Evolutionary conservation across 2,888 invertebrate genomes (phyloP).

Genomic region (Nowickia ferox): DNA sequence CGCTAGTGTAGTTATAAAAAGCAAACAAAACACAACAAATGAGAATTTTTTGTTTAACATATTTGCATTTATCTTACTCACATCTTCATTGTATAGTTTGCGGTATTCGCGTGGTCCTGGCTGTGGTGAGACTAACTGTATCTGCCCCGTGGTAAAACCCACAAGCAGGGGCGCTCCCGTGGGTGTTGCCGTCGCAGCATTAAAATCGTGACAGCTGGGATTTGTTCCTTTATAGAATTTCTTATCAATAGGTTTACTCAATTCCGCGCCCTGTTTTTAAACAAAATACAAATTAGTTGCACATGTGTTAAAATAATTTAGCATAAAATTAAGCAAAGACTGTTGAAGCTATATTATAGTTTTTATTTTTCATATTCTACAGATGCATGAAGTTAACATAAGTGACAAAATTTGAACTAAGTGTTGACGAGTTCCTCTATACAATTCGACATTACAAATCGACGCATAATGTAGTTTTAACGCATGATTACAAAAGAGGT

Average conservation of each 20-base stretch:
- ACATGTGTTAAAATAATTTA: neutral
- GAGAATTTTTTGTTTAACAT: neutral
- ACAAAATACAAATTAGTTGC: neutral
- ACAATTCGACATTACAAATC: too few relatives aligned
- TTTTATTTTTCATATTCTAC: neutral
- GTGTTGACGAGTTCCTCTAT: too few relatives aligned
- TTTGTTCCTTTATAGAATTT: conserved; percentile 99
- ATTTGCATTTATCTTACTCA: conserved; percentile 80
- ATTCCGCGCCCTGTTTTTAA: conserved; percentile 91
- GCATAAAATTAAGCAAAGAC: neutral
- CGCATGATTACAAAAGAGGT: too few relatives aligned
- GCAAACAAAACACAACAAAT: conserved; percentile 10
- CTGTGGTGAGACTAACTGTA: conserved; percentile 98
- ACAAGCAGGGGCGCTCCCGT: conserved; percentile 96
- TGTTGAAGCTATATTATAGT: neutral
- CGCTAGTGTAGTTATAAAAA: conserved; percentile 77
- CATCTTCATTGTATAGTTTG: conserved; percentile 99
- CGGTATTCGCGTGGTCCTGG: conserved; percentile 98
- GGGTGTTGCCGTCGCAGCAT: conserved; percentile 90
- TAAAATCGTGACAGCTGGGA: conserved; percentile 99
- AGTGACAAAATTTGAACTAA: too few relatives aligned
- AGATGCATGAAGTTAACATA: too few relatives aligned
- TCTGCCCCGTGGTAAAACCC: conserved; percentile 99
- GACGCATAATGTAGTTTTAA: too few relatives aligned
- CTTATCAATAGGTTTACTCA: conserved; percentile 98